Percentiles rank a stretch among this genome's conserved stretches.
These are phyloP conservation scores for Furcula furcula DNA, from an alignment of 2,888 invertebrate genomes.

Conservation along the genomic window DNA sequence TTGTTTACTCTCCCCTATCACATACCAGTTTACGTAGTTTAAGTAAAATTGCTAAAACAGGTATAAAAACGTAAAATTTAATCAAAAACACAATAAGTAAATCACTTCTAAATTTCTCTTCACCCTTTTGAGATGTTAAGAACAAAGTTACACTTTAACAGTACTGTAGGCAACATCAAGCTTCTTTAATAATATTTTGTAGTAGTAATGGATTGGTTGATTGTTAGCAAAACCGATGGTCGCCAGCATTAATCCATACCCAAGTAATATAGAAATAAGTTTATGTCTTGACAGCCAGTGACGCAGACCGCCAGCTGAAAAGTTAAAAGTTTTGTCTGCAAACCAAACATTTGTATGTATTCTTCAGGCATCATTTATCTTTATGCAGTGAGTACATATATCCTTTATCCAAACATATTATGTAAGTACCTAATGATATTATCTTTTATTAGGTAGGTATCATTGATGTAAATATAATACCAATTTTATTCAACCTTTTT, in stretches of 20 bases:
- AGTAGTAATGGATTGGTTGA: conserved; percentile 83
- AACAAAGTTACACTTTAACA: conserved; percentile 46
- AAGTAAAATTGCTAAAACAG: background rate
- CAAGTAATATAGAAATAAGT: conserved; percentile 82
- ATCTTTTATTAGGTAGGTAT: too few relatives aligned
- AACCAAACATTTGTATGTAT: too few relatives aligned
- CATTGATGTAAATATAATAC: too few relatives aligned
- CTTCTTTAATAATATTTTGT: conserved; percentile 76
- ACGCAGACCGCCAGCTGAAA: conserved; percentile 64
- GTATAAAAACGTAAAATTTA: conserved; percentile 3
- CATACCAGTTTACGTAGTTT: too few relatives aligned
- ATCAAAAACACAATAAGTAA: conserved; percentile 3
- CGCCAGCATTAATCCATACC: conserved; percentile 83
- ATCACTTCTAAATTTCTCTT: conserved; percentile 17
- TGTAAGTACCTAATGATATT: too few relatives aligned
- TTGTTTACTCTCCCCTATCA: too few relatives aligned
- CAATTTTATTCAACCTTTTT: too few relatives aligned
- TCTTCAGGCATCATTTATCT: too few relatives aligned
- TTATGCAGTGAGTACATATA: too few relatives aligned
- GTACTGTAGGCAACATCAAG: conserved; percentile 59
- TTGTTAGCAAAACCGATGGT: conserved; percentile 85
- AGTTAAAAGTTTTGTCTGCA: too few relatives aligned
- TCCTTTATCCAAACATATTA: too few relatives aligned
- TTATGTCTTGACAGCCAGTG: conserved; percentile 84
- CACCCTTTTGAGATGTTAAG: conserved; percentile 10